phyloP scores from a whole-genome alignment of 2,113 vertebrate genomes.

The sheep (Ovis aries) region DNA sequence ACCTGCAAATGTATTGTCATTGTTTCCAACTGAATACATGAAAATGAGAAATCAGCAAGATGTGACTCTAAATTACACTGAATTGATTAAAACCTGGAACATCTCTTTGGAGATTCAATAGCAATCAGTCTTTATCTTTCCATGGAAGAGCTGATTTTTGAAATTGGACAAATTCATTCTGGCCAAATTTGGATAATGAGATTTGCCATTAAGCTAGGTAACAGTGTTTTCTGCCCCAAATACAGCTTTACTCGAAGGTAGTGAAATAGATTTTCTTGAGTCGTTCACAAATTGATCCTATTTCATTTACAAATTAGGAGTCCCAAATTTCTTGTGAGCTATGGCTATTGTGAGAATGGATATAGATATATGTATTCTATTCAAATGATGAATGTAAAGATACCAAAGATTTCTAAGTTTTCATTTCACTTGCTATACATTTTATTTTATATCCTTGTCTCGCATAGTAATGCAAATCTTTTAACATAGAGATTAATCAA shows the following conservation, averaged over 20 bases:
- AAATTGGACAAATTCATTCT: slow-evolving; percentile 46
- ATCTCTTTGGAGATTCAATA: not conserved
- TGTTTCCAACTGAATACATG: not conserved
- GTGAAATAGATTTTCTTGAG: not conserved
- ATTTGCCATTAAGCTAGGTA: not conserved
- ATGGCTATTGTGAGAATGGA: not conserved
- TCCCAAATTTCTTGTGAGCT: not conserved
- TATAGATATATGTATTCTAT: not conserved
- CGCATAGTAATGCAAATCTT: not conserved
- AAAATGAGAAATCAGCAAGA: slow-evolving; percentile 24
- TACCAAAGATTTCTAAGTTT: not conserved
- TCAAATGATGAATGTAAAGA: not conserved
- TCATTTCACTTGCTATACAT: not conserved
- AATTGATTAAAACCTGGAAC: slow-evolving; percentile 48
- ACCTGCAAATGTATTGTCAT: not conserved
- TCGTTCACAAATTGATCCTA: not conserved
- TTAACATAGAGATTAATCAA: not conserved
- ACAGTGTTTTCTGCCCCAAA: slow-evolving; percentile 5
- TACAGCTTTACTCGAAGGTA: not conserved
- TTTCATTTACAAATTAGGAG: not conserved
- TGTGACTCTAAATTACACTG: not conserved
- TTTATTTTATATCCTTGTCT: not conserved
- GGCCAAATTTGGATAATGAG: slow-evolving; percentile 29
- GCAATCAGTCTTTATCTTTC: slow-evolving; percentile 29
- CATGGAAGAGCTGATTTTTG: slow-evolving; percentile 3